Percentiles rank a stretch among this genome's conserved stretches.
Evolutionary conservation across 1,140 invertebrate species (phyloP).

Genomic region (Andricus grossulariae): DNA sequence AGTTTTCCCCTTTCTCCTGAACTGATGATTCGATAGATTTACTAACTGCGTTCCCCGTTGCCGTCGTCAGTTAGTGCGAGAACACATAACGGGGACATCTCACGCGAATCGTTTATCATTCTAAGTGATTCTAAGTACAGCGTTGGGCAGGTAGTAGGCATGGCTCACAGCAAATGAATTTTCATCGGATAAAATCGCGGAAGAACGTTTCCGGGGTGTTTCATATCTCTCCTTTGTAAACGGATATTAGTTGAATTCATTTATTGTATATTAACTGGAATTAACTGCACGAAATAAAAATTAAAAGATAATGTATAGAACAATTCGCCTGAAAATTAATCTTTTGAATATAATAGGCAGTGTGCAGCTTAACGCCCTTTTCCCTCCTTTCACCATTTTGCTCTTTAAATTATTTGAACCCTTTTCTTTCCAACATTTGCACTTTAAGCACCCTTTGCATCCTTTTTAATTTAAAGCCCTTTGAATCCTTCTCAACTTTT

Average conservation of each 20-base stretch:
- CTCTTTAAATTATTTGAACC: too few species aligned
- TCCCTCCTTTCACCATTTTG: too few species aligned
- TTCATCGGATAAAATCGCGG: slow-evolving; percentile 64
- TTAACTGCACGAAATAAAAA: too few species aligned
- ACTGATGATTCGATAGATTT: slow-evolving; percentile 59
- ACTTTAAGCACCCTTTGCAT: too few species aligned
- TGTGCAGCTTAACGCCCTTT: too few species aligned
- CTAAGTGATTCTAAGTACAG: slow-evolving; percentile 66
- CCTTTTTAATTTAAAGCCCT: too few species aligned
- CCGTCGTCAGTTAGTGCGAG: slow-evolving; percentile 11
- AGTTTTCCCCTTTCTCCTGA: slow-evolving; percentile 42
- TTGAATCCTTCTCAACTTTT: too few species aligned
- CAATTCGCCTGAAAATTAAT: too few species aligned
- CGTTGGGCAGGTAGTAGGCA: slow-evolving; percentile 43
- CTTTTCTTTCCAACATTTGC: too few species aligned
- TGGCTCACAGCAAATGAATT: slow-evolving; percentile 60
- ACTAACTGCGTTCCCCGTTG: slow-evolving; percentile 33
- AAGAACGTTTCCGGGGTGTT: slow-evolving; percentile 59
- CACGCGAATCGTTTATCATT: slow-evolving; percentile 66
- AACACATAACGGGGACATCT: slow-evolving; percentile 56
- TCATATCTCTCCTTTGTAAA: slow-evolving; percentile 42
- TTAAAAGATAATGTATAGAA: too few species aligned
- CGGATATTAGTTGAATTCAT: slow-evolving; percentile 51
- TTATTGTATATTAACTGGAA: slow-evolving; percentile 39
- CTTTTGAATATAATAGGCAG: too few species aligned